phyloP scores from a whole-genome alignment of 2,797 vertebrate species.

The Cossypha heuglini region DNA sequence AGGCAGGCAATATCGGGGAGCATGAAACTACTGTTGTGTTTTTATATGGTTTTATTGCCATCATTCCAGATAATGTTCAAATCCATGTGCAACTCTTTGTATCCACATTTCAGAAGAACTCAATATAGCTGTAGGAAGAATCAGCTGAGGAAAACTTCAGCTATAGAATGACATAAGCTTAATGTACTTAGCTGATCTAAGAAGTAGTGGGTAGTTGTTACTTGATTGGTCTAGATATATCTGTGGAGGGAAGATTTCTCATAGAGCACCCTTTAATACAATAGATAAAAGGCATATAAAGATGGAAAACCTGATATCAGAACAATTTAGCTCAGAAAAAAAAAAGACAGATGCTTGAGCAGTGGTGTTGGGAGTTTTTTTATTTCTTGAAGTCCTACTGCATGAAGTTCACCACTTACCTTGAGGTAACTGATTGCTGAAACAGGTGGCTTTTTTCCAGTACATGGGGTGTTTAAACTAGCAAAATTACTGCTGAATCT shows the following conservation, averaged over 20 bases:
- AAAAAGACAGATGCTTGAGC: not conserved
- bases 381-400: not conserved
- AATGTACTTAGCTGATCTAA: not conserved
- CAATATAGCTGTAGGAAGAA: not conserved
- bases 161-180: not conserved
- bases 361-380: not conserved
- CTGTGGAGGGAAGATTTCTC: not conserved
- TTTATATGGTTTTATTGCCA: not conserved
- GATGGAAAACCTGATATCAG: not conserved
- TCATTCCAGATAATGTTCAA: not conserved
- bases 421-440: not conserved
- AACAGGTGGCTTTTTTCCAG: not conserved
- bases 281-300: not conserved
- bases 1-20: not conserved
- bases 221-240: not conserved
- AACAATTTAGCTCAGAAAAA: not conserved
- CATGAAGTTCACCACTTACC: not conserved
- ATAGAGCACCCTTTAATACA: not conserved
- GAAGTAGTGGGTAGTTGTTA: not conserved
- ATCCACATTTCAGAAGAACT: not conserved
- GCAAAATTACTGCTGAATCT: not conserved
- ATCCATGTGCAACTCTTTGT: not conserved
- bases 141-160: not conserved
- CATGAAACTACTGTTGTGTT: not conserved
- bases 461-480: not conserved